Evolutionary conservation across 2,888 invertebrate species (phyloP), one percentile per base, ranked within the genome.

Genomic region (Sarcophaga variegata): DNA sequence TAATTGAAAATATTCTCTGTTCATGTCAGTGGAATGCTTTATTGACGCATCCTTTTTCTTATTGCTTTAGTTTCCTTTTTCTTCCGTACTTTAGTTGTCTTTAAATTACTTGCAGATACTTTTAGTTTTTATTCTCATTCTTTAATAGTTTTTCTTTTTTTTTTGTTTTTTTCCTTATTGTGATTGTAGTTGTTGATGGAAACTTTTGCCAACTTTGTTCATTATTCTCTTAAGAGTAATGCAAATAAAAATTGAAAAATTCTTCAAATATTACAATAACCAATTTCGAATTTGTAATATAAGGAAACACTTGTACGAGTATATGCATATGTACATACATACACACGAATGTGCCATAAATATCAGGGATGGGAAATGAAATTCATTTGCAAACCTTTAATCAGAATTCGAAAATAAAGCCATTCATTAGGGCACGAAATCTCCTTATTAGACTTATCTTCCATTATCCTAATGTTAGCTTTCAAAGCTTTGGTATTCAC

Each of bases 221-320:
- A 81, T 77, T 81, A 79, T 87, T 81, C 80, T 81, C 81, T 72
- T 45, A 87, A 87, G 87, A 79, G 84, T 70, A 82, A 76, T 77
- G 79, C 81, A 87, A 84, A 82, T 84, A 84, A 62, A 81, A 81
- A 84, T 81, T 87, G 83, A 49, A 81, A 75, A 74, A 71, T 20
- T 77, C 54, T 80, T 66, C 45, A 78, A 81, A 64, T 74, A 74
- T 67, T 75, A 78, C 83, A 84, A 87, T 84, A 79, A 84, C 75
- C 83, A 84, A 81, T 87, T 83, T 87, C 27, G 64, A 69, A 76
- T 78, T 84, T 79, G 63, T 83, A 87, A 79, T 87, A 84, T 17
- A 27, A 49, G 14, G 54, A 54, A 54, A 54, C 5, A 54, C 54
- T 54, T 54, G 54, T 54, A 20, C 20, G 20, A 20, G 20, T 20